phyloP scores from a whole-genome alignment of 2,888 invertebrate species.

The Polyploca ridens region DNA sequence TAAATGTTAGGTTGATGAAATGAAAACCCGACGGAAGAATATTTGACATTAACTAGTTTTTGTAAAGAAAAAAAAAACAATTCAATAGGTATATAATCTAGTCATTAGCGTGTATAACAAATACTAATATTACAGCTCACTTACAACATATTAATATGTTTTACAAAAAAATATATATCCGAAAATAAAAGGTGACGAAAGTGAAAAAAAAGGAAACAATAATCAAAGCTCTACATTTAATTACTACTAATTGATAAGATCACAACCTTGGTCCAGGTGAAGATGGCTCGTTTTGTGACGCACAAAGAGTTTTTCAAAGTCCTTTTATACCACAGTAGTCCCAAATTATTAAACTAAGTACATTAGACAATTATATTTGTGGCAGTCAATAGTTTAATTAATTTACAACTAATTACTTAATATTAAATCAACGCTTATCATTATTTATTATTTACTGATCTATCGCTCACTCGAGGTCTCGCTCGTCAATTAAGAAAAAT shows the following conservation, averaged over 20 bases:
- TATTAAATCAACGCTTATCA: slow-evolving; percentile 73
- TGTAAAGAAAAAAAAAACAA: no score
- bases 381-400: slow-evolving; percentile 57
- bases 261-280: slow-evolving; percentile 67
- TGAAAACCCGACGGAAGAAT: no score
- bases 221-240: slow-evolving; percentile 30
- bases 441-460: slow-evolving; percentile 50
- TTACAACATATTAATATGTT: slow-evolving; percentile 4
- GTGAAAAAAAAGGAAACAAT: slow-evolving; percentile 22
- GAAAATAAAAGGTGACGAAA: slow-evolving; percentile 16
- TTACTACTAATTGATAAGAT: slow-evolving; percentile 22
- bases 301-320: slow-evolving; percentile 58
- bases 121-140: slow-evolving; percentile 5
- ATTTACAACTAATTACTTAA: slow-evolving; percentile 56
- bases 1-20: no score
- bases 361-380: slow-evolving; percentile 40
- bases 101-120: not conserved
- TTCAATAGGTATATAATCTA: no score
- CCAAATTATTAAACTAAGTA: slow-evolving; percentile 32
- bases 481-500: slow-evolving; percentile 67
- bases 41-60: no score
- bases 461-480: slow-evolving; percentile 67
- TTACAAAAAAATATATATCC: slow-evolving; percentile 8
- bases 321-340: slow-evolving; percentile 53
- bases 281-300: slow-evolving; percentile 38